These are phyloP conservation scores for Galeruca laticollis DNA, from an alignment of 2,888 invertebrate genomes.

Conservation along the genomic window DNA sequence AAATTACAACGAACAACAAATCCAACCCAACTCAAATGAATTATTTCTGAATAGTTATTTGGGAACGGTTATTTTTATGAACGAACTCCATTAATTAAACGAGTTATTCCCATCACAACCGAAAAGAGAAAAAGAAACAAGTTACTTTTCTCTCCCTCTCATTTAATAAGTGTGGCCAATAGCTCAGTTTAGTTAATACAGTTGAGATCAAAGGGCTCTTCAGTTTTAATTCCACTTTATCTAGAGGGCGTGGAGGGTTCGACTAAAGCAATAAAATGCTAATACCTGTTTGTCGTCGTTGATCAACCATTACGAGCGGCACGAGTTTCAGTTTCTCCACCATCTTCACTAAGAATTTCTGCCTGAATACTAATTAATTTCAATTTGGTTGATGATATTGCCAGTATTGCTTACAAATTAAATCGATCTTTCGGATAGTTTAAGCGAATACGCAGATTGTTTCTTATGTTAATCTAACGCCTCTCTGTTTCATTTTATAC, in stretches of 20 bases:
- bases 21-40: too few relatives aligned
- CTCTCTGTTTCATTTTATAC: too few relatives aligned
- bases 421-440: constrained; percentile 27
- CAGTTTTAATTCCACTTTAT: constrained; percentile 72
- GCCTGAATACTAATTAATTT: constrained; percentile 53
- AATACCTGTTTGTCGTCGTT: constrained; percentile 77
- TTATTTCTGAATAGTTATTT: background rate
- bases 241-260: constrained; percentile 68
- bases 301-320: constrained; percentile 69
- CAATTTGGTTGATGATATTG: constrained; percentile 38
- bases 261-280: constrained; percentile 77
- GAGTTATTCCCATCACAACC: constrained; percentile 27
- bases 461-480: background rate
- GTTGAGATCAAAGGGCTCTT: constrained; percentile 69
- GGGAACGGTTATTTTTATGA: background rate
- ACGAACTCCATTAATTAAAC: background rate
- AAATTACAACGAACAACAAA: too few relatives aligned
- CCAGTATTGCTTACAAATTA: constrained; percentile 32
- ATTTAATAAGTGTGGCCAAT: constrained; percentile 67
- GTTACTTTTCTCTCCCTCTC: constrained; percentile 55
- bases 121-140: constrained; percentile 59
- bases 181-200: constrained; percentile 66
- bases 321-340: constrained; percentile 48
- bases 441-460: constrained; percentile 7
- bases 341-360: constrained; percentile 45